phyloP scores from a whole-genome alignment of 2,797 vertebrate genomes.

The Myotis findleyi region DNA sequence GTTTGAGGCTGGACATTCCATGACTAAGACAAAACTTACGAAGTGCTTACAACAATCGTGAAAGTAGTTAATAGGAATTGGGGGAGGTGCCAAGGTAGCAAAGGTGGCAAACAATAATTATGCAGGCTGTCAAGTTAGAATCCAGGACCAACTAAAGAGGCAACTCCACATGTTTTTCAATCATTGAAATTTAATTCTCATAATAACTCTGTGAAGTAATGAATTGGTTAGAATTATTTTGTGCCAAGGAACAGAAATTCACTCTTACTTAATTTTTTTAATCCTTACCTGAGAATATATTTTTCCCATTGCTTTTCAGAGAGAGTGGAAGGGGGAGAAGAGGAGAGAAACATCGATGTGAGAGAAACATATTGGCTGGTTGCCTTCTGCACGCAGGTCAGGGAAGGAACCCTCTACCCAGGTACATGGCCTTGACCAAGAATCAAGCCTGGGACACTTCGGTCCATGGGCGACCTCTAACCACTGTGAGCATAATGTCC shows the following conservation, averaged over 20 bases:
- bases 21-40: neutral
- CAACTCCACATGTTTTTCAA: neutral
- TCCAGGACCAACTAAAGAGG: neutral
- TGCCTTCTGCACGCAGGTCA: too few relatives aligned
- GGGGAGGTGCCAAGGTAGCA: neutral
- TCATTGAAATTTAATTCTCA: neutral
- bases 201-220: neutral
- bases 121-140: neutral
- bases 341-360: too few relatives aligned
- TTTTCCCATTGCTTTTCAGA: too few relatives aligned
- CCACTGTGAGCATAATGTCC: too few relatives aligned
- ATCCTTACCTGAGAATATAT: too few relatives aligned
- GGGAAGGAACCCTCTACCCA: too few relatives aligned
- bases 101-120: neutral
- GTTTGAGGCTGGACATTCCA: neutral
- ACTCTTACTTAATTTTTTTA: neutral
- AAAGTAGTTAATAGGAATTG: neutral
- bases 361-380: too few relatives aligned
- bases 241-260: neutral
- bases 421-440: too few relatives aligned
- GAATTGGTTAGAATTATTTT: neutral
- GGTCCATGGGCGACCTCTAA: too few relatives aligned
- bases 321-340: too few relatives aligned
- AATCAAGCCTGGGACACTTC: too few relatives aligned
- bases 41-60: neutral